phyloP scores from a whole-genome alignment of 2,113 vertebrate genomes.

The Rostratula benghalensis region DNA sequence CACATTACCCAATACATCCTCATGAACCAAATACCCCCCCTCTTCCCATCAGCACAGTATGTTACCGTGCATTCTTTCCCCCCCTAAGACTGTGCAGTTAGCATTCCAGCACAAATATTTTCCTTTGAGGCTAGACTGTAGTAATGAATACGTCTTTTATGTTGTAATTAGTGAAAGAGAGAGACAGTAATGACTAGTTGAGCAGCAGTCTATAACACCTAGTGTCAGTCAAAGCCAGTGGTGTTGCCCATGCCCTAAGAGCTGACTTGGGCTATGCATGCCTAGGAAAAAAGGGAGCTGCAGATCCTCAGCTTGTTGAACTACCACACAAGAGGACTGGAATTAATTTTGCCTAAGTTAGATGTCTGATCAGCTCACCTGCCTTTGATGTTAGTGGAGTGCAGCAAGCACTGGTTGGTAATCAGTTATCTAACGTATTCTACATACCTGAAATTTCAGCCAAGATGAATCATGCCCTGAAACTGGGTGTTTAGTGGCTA shows the following conservation, averaged over 20 bases:
- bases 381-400: constrained; percentile 24
- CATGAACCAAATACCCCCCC: background rate
- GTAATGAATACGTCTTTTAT: background rate
- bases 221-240: background rate
- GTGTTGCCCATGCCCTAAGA: background rate
- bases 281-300: background rate
- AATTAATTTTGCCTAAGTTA: background rate
- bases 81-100: background rate
- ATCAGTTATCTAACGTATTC: background rate
- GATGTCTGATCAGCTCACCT: background rate
- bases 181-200: background rate
- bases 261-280: background rate
- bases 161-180: background rate
- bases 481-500: background rate
- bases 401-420: background rate
- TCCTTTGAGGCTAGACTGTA: background rate
- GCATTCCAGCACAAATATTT: background rate
- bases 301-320: background rate
- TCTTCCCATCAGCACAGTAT: background rate
- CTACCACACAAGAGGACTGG: background rate
- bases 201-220: background rate
- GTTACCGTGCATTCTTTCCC: background rate
- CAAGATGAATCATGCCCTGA: background rate
- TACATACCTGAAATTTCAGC: background rate
- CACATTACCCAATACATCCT: background rate